These are phyloP conservation scores for Oreortyx pictus DNA, from an alignment of 2,797 vertebrate species.

Conservation along the genomic window DNA sequence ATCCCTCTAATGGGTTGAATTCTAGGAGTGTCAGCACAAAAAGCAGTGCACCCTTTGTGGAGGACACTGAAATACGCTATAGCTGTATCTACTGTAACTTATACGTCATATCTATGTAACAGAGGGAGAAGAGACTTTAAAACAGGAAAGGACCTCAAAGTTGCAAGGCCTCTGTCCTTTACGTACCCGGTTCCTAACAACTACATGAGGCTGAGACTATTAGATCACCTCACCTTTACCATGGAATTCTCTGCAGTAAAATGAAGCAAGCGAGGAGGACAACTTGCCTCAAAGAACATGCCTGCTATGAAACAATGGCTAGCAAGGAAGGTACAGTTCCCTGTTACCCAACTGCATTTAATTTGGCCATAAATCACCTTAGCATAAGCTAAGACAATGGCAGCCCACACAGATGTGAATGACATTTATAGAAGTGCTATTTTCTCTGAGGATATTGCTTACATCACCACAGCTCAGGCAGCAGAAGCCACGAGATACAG, in stretches of 20 bases:
- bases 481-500: not conserved
- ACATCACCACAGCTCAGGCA: not conserved
- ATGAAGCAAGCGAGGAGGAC: not conserved
- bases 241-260: not conserved
- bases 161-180: not conserved
- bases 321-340: not conserved
- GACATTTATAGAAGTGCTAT: not conserved
- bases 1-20: not conserved
- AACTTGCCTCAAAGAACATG: not conserved
- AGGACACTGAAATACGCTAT: not conserved
- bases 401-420: not conserved
- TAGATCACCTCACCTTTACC: slow-evolving; percentile 10
- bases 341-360: not conserved
- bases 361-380: slow-evolving; percentile 11
- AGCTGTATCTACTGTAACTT: not conserved
- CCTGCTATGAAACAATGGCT: not conserved
- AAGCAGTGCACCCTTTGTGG: not conserved
- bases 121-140: not conserved
- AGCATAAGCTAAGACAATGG: not conserved
- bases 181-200: not conserved
- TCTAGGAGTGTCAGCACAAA: not conserved
- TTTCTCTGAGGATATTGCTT: not conserved
- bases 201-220: not conserved
- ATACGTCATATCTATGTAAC: not conserved
- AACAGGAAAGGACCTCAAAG: not conserved